Evolutionary conservation across 1,140 invertebrate species (phyloP), one percentile per base, ranked within the genome.

Genomic region (Conopomorpha cramerella): DNA sequence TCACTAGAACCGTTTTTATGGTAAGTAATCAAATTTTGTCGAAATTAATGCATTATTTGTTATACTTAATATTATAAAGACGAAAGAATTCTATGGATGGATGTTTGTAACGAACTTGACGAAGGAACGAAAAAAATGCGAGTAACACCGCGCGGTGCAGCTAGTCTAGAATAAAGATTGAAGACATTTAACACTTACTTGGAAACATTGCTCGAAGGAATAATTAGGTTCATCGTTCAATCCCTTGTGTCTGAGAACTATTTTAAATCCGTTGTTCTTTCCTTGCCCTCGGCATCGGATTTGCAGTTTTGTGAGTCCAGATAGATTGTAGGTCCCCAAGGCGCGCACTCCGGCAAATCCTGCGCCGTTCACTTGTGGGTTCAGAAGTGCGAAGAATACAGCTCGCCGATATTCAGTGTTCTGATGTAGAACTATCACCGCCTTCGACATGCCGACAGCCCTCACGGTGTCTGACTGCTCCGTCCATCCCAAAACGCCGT

Each of bases 281-380:
- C 86, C 86, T 51, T 87, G 84, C 1, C 77, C 82, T 31, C 84
- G 59, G 35, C 82, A 82, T 30, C 52, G 53, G 2, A 89, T 60
- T 41, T 79, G 62, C 13, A 89, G 58, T 36, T 73, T 77, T 1
- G 61, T 55, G 41, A 74, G 80, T 11, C 57, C 55, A 0, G 65
- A 67, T 1, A 88, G 48, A 56, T 88, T 58, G 11, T 78, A 70
- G 16, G 34, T 47, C 2, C 68, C 68, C 3, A 55, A 34, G 1
- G 66, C 81, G 23, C 78, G 56, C 31, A 85, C 73, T 7, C 86
- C 86, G 26, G 85, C 85, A 59, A 89, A 88, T 3, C 85, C 84
- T 17, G 87, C 87, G 1, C 86, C 86, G 43, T 88, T 87, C 6
- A 80, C 68, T 59, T 88, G 86, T 3, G 86, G 86, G 55, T 87